Evolutionary conservation across 1,140 invertebrate genomes (phyloP).

Genomic region (Alviniconcha marisindica): DNA sequence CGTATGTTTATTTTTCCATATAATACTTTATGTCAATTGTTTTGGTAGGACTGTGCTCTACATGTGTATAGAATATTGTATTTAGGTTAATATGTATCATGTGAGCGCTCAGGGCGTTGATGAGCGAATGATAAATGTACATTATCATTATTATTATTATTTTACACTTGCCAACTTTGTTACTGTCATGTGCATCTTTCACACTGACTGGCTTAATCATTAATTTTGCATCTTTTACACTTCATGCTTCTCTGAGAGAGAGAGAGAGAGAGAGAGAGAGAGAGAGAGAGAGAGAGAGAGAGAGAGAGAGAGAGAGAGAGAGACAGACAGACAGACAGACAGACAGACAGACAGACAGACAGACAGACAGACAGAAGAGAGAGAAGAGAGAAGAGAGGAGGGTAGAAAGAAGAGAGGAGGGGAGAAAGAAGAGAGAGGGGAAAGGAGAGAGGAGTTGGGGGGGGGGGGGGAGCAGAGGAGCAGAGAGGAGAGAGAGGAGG

Average conservation of each 20-base stretch:
- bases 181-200: too few relatives aligned
- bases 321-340: not conserved
- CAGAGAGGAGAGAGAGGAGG: constrained; percentile 13
- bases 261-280: not conserved
- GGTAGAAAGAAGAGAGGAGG: not conserved
- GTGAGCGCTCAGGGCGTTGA: too few relatives aligned
- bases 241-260: not conserved
- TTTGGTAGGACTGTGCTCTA: too few relatives aligned
- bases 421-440: too few relatives aligned
- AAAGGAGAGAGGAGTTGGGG: not conserved
- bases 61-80: too few relatives aligned
- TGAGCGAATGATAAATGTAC: too few relatives aligned
- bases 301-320: not conserved
- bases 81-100: too few relatives aligned
- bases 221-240: not conserved
- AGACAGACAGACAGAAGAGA: not conserved
- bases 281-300: not conserved
- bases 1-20: too few relatives aligned
- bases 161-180: too few relatives aligned
- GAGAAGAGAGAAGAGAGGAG: not conserved
- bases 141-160: too few relatives aligned
- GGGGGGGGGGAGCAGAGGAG: not conserved
- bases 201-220: not conserved
- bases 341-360: not conserved
- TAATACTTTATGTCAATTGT: too few relatives aligned